A percentile compares a stretch with the other conserved stretches of the same genome.
These are phyloP conservation scores for Drosophila equinoxialis DNA, from an alignment of 1,140 invertebrate genomes.

Conservation along the genomic window DNA sequence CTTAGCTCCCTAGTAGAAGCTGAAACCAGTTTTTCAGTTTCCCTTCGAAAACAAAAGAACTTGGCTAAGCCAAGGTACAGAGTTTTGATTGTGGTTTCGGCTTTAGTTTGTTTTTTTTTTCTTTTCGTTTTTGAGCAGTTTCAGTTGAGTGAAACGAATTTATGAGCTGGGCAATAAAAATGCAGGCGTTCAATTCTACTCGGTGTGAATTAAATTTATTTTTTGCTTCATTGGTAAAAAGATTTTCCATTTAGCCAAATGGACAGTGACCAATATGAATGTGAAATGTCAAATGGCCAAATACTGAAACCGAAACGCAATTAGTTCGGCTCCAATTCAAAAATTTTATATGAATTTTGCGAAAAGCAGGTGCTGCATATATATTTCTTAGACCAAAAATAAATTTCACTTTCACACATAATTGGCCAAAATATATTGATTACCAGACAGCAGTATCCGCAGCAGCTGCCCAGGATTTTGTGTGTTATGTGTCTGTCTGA, in stretches of 20 bases:
- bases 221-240: slow-evolving; percentile 55
- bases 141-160: slow-evolving; percentile 43
- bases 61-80: slow-evolving; percentile 35
- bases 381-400: slow-evolving; percentile 18
- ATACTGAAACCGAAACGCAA: slow-evolving; percentile 64
- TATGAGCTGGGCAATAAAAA: slow-evolving; percentile 34
- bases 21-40: slow-evolving; percentile 52
- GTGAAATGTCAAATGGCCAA: slow-evolving; percentile 50
- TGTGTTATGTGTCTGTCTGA: slow-evolving; percentile 11
- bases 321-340: slow-evolving; percentile 76
- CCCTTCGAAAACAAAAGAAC: slow-evolving; percentile 49
- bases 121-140: slow-evolving; percentile 43
- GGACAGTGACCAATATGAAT: slow-evolving; percentile 38
- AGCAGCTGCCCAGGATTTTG: slow-evolving; percentile 1
- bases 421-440: slow-evolving; percentile 4
- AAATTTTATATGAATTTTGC: slow-evolving; percentile 51
- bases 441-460: background rate
- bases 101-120: slow-evolving; percentile 11
- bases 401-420: slow-evolving; percentile 7
- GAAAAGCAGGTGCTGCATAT: slow-evolving; percentile 49
- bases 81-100: slow-evolving; percentile 25
- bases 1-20: background rate
- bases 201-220: slow-evolving; percentile 54
- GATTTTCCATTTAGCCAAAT: slow-evolving; percentile 48
- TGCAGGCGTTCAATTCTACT: slow-evolving; percentile 37